Conservation (phyloP, 2,113 vertebrate genomes). For the Myiagra hebetior region DNA sequence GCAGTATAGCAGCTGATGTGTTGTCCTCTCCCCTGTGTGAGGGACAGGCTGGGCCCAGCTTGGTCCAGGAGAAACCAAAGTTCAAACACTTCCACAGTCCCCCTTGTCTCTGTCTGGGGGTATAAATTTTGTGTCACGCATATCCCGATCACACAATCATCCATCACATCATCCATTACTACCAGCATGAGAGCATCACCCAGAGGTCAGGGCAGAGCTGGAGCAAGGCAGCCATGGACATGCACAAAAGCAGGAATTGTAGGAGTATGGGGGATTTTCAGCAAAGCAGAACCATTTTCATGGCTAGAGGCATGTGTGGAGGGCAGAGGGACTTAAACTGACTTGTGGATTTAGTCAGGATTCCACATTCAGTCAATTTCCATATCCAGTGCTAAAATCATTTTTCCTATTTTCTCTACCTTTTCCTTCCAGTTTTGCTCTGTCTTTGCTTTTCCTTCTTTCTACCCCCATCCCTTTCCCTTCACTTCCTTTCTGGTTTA, state of each 20-base stretch:
- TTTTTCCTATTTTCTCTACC: background rate
- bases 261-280: background rate
- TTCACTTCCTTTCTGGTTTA: background rate
- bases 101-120: background rate
- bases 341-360: background rate
- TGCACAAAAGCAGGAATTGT: background rate
- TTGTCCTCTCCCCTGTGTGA: constrained; percentile 15
- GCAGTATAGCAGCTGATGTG: background rate
- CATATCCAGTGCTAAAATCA: background rate
- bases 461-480: background rate
- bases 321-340: background rate
- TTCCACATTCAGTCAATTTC: background rate
- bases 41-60: background rate
- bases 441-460: background rate
- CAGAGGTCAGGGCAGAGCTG: background rate
- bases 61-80: background rate
- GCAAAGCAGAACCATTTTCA: background rate
- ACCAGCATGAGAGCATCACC: background rate
- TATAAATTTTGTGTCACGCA: background rate
- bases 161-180: background rate
- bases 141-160: background rate
- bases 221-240: background rate
- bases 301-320: background rate
- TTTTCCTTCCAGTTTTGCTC: background rate
- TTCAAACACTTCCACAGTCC: background rate